Conservation (phyloP, 1,140 invertebrate genomes). For the Brachionus rotundiformis region DNA sequence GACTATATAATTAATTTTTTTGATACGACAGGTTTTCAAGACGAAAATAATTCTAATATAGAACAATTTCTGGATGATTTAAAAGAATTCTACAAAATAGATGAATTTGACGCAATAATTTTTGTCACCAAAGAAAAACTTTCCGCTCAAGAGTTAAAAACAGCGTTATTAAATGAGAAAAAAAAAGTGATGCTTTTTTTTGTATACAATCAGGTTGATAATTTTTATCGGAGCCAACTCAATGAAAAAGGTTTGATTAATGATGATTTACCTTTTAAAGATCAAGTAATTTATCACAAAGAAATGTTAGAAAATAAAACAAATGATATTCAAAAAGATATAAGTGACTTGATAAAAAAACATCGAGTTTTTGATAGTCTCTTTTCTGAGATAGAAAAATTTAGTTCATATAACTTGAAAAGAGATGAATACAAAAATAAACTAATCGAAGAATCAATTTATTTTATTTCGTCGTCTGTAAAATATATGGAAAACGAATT, state of each 20-base stretch:
- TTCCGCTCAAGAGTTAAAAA: not conserved
- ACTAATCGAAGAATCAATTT: not conserved
- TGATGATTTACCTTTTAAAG: not conserved
- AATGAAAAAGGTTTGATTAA: not conserved
- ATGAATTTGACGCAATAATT: conserved; percentile 27
- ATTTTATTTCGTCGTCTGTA: not conserved
- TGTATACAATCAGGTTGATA: not conserved
- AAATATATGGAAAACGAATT: not conserved
- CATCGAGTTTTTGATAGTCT: not conserved
- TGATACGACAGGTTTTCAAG: not conserved
- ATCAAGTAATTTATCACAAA: not conserved
- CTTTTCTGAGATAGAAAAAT: not conserved
- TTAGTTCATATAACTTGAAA: not conserved
- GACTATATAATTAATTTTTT: not conserved
- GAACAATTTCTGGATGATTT: not conserved
- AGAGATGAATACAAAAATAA: not conserved
- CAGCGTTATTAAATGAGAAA: not conserved
- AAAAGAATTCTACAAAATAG: not conserved
- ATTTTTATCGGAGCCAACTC: not conserved
- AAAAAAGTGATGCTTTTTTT: conserved; percentile 31
- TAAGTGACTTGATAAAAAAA: not conserved
- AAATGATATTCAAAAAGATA: not conserved
- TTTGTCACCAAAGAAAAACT: not conserved
- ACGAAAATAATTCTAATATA: not conserved
- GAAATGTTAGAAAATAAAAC: not conserved